Base-by-base conservation (phyloP, 1,140 invertebrate species). In the Meloidogyne floridensis region DNA sequence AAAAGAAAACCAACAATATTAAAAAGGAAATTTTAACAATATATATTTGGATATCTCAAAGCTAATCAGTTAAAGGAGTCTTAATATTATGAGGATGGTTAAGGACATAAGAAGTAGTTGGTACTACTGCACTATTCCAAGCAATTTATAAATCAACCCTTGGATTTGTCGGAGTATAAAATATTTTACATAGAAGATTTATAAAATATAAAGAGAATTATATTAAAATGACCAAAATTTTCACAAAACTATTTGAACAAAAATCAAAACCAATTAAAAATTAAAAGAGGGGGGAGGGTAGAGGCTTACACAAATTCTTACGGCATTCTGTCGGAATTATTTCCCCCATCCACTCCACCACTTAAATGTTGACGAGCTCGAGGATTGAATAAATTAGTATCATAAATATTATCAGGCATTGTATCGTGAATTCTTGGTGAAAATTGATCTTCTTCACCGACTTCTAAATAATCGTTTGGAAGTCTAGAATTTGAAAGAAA, bases 381-480 rank as follows among this genome's bases (percentile, higher is more conserved):
- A 15, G 82, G 82, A 78, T 83, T 83, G 54, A 84, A 83, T 18
- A 83, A 69, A 76, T 83, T 83, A 5, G 82, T 83, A 71, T 84
- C 82, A 71, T 83, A 83, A 51, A 83, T 75, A 70, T 84, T 84
- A 18, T 83, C 82, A 70, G 82, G 82, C 73, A 83, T 83, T 42
- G 56, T 72, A 71, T 83, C 82, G 42, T 84, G 82, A 59, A 71
- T 54, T 32, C 82, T 59, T 0, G 82, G 82, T n/a, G 81, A 83
- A 47, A 83, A 83, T 43, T 83, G 82, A 59, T 83, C 82, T 7
- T 83, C 82, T 47, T 83, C 83, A 43, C 75, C 82, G 18, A 83
- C 82, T 78, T 83, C 81, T 54, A 80, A 10, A 53, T 83, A 83
- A 51, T 83, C 81, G 32, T 53, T 77, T 43, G 82, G 82, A 43